Evolutionary conservation across 2,888 invertebrate species (phyloP).

Genomic region (Sycophila texana): DNA sequence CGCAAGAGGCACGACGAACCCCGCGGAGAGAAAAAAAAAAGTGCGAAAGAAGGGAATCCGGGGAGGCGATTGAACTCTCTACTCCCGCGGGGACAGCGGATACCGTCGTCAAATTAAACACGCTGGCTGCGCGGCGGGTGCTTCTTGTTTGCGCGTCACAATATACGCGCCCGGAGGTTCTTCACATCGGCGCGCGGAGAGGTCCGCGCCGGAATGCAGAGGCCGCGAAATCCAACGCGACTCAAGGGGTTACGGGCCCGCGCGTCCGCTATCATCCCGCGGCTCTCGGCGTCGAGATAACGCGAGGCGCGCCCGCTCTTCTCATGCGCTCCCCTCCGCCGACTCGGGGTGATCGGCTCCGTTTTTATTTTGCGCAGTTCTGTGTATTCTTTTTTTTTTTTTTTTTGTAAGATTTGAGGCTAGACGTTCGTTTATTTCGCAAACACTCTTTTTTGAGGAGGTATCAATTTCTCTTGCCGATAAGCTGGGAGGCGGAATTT

Average conservation of each 20-base stretch:
- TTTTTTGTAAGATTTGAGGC: no score
- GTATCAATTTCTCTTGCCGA: no score
- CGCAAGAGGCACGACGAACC: no score
- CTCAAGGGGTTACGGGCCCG: constrained; percentile 36
- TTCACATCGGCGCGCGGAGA: constrained; percentile 27
- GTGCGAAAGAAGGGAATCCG: neutral
- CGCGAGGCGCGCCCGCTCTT: neutral
- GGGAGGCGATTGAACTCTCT: neutral
- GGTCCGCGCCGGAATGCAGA: constrained; percentile 27
- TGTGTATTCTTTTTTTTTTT: no score
- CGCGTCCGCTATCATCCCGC: neutral
- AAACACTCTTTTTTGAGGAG: no score
- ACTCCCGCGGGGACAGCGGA: constrained; percentile 19
- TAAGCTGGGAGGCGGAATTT: no score
- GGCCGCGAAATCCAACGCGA: constrained; percentile 50
- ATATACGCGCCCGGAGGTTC: constrained; percentile 36
- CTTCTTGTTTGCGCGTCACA: constrained; percentile 28
- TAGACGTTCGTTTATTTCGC: no score
- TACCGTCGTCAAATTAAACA: constrained; percentile 37
- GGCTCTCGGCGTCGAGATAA: neutral
- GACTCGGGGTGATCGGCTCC: neutral
- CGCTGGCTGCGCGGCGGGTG: neutral
- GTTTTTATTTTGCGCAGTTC: no score
- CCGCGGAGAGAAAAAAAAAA: neutral
- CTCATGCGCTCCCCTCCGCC: constrained; percentile 8